Evolutionary conservation across 2,113 vertebrate species (phyloP).

Genomic region (Charadrius vociferus): DNA sequence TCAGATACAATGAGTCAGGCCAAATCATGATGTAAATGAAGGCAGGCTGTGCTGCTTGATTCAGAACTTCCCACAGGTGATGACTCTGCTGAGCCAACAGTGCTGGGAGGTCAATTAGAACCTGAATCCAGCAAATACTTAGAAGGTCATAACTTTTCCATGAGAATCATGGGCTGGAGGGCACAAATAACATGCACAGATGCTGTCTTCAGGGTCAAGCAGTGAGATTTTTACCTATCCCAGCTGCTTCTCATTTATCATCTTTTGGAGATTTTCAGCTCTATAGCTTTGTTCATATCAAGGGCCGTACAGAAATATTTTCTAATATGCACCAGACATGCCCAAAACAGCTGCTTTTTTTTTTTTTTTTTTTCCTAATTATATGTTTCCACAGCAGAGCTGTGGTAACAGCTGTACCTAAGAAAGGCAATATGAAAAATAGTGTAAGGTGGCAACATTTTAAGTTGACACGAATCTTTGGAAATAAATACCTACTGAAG

Average conservation of each 20-base stretch:
- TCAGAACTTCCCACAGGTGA: not conserved
- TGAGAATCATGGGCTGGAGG: not conserved
- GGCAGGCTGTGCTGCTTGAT: not conserved
- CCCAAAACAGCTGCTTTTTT: not conserved
- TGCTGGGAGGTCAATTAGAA: not conserved
- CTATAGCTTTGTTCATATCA: not conserved
- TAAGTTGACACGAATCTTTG: not conserved
- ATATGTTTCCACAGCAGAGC: not conserved
- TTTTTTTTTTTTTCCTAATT: not conserved
- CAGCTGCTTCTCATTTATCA: not conserved
- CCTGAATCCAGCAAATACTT: not conserved
- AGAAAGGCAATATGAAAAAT: not conserved
- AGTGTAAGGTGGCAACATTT: not conserved
- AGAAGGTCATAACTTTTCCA: not conserved
- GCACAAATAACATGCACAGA: not conserved
- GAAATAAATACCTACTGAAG: not conserved
- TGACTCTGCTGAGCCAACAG: not conserved
- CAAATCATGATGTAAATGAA: not conserved
- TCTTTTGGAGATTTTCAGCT: not conserved
- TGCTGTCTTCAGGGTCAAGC: not conserved
- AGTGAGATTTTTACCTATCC: not conserved
- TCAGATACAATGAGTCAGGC: not conserved
- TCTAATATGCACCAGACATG: not conserved
- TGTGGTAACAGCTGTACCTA: not conserved
- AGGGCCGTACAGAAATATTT: not conserved